These are phyloP conservation scores for Ceuthmochares aereus DNA, from an alignment of 2,113 vertebrate genomes.

Conservation along the genomic window DNA sequence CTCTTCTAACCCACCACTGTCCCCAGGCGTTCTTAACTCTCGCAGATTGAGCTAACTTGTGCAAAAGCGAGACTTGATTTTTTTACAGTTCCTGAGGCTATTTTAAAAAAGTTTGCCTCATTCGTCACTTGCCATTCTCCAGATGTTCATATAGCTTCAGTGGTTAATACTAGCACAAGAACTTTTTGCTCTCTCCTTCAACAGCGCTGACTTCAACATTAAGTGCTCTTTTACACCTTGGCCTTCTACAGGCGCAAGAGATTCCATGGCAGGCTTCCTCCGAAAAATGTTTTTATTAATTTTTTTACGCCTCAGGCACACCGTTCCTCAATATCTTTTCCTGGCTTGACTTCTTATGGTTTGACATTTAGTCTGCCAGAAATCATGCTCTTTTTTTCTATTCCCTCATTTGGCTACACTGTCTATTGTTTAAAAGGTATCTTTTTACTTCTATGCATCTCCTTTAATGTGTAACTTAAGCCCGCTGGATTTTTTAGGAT, in stretches of 20 bases:
- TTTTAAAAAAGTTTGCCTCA: background rate
- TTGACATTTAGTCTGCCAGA: constrained; percentile 24
- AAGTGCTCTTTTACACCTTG: background rate
- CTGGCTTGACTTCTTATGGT: constrained; percentile 16
- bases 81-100: background rate
- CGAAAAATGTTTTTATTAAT: background rate
- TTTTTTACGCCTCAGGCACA: constrained; percentile 22
- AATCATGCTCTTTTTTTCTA: background rate
- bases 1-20: rapidly evolving
- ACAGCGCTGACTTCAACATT: background rate
- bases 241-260: background rate
- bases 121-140: background rate
- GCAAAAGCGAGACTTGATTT: background rate
- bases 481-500: background rate
- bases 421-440: constrained; percentile 12
- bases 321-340: constrained; percentile 16
- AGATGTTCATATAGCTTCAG: background rate
- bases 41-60: background rate
- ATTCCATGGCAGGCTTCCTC: background rate
- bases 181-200: background rate
- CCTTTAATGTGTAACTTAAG: background rate
- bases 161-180: background rate
- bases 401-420: background rate
- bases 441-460: background rate
- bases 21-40: background rate